These are phyloP conservation scores for Lucifuga dentata DNA, from an alignment of 2,113 vertebrate genomes.

Conservation along the genomic window DNA sequence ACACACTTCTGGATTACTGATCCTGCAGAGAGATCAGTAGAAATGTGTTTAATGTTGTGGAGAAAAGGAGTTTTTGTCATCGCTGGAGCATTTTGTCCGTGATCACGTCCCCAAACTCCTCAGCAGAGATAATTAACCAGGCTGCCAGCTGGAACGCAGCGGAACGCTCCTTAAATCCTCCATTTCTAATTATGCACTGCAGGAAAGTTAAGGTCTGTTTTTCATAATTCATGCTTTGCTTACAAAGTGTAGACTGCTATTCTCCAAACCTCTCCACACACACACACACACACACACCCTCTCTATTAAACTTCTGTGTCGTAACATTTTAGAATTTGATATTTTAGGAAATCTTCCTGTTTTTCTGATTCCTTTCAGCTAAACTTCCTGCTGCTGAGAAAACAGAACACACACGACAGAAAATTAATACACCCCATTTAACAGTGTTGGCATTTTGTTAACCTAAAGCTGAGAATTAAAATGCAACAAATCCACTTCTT, in stretches of 20 bases:
- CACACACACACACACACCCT: conserved; percentile 28
- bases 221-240: conserved; percentile 68
- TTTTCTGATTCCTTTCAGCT: conserved; percentile 51
- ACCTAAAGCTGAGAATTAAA: no score
- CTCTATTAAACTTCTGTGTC: conserved; percentile 51
- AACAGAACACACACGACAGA: conserved; percentile 41
- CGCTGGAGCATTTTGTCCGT: conserved; percentile 31
- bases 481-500: no score
- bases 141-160: conserved; percentile 15
- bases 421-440: no score
- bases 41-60: conserved; percentile 7
- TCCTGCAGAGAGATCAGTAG: background rate
- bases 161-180: conserved; percentile 9
- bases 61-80: conserved; percentile 16
- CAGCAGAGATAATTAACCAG: conserved; percentile 47
- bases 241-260: conserved; percentile 60
- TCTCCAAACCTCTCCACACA: conserved; percentile 38
- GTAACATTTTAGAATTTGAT: conserved; percentile 49
- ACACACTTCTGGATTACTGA: conserved; percentile 1
- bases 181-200: conserved; percentile 63
- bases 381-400: conserved; percentile 45
- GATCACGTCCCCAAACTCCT: conserved; percentile 34
- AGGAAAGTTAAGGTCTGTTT: conserved; percentile 59
- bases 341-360: conserved; percentile 57
- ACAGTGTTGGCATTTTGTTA: no score